phyloP scores from a whole-genome alignment of 2,113 vertebrate genomes.

The Nipponia nippon region DNA sequence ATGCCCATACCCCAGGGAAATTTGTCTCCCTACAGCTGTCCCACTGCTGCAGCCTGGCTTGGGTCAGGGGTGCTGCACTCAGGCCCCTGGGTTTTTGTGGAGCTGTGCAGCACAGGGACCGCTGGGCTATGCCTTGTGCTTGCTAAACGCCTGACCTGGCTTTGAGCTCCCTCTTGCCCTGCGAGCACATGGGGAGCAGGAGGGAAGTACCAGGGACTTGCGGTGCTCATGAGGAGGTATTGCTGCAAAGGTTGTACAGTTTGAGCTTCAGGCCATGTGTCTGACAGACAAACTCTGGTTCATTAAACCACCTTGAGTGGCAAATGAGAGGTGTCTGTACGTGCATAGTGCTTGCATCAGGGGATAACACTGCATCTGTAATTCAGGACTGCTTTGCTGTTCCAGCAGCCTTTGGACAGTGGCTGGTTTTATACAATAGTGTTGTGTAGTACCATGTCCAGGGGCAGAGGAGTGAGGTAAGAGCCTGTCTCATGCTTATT shows the following conservation, averaged over 20 bases:
- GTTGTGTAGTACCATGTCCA: neutral
- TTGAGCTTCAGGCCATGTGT: fast-evolving
- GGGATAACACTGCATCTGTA: neutral
- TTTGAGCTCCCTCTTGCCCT: neutral
- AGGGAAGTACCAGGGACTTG: too few relatives aligned
- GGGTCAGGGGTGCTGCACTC: too few relatives aligned
- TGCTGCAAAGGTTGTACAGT: neutral
- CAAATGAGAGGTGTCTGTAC: neutral
- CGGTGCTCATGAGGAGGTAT: neutral
- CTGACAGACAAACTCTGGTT: neutral
- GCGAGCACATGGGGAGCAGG: fast-evolving
- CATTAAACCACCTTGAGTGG: neutral
- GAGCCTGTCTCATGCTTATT: neutral
- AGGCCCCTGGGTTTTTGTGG: neutral
- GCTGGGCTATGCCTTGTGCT: neutral
- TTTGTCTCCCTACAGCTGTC: neutral
- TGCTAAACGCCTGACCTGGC: neutral
- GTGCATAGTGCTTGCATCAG: neutral
- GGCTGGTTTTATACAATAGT: neutral
- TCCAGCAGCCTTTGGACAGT: neutral
- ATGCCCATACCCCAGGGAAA: neutral
- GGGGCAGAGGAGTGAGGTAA: neutral
- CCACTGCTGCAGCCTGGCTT: neutral
- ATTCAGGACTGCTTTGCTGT: neutral
- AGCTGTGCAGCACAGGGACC: neutral